Evolutionary conservation across 1,140 invertebrate genomes (phyloP).

Genomic region (Bombus superbus): DNA sequence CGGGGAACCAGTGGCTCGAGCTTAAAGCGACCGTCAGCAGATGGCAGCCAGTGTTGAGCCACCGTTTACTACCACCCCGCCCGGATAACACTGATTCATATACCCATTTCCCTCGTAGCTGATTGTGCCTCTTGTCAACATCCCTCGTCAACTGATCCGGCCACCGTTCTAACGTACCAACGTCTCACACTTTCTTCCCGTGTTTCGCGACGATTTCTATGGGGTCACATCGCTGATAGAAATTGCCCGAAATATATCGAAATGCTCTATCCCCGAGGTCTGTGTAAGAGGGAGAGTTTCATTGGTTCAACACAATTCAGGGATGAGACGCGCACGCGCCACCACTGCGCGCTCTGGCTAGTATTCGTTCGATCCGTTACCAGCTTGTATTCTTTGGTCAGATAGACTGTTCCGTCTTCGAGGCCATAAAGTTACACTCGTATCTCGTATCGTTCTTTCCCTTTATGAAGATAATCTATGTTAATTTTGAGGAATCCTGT

Average conservation of each 20-base stretch:
- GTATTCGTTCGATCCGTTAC: conserved; percentile 63
- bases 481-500: background rate
- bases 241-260: conserved; percentile 45
- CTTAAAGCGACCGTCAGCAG: conserved; percentile 70
- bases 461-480: background rate
- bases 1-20: conserved; percentile 74
- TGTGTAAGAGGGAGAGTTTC: conserved; percentile 35
- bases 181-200: background rate
- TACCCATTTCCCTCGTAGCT: conserved; percentile 3
- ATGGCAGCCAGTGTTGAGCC: conserved; percentile 67
- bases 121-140: background rate
- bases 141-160: background rate
- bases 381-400: conserved; percentile 46
- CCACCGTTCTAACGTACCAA: background rate
- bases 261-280: conserved; percentile 36
- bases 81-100: conserved; percentile 66
- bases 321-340: conserved; percentile 56
- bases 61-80: conserved; percentile 67
- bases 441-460: background rate
- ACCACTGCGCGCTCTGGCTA: conserved; percentile 48
- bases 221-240: conserved; percentile 10
- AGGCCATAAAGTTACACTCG: conserved; percentile 30
- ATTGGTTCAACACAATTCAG: conserved; percentile 53
- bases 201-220: background rate
- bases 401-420: conserved; percentile 59